phyloP scores from a whole-genome alignment of 2,797 vertebrate genomes.

The Chromobotia macracanthus region DNA sequence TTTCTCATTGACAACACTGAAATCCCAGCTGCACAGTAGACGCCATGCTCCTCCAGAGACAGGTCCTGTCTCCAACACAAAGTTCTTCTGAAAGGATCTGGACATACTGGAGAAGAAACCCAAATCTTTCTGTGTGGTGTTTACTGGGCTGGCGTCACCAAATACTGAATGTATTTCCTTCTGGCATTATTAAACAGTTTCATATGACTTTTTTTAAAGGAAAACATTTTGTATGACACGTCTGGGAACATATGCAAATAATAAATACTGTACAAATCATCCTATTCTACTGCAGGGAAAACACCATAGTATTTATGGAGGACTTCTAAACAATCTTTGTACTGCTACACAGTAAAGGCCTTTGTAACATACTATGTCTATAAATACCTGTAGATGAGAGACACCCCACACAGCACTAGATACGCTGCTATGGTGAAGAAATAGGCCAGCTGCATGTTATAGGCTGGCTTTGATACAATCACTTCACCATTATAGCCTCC shows the following conservation, averaged over 20 bases:
- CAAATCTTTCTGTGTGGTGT: background rate
- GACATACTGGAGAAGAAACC: slow-evolving; percentile 80
- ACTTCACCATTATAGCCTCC: slow-evolving; percentile 86
- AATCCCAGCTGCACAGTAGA: slow-evolving; percentile 93
- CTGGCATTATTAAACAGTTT: background rate
- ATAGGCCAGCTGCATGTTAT: slow-evolving; percentile 92
- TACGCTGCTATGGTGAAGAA: slow-evolving; percentile 89
- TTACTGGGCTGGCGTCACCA: no score
- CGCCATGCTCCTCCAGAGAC: slow-evolving; percentile 80
- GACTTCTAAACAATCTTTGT: no score
- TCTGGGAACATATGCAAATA: no score
- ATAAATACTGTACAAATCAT: no score
- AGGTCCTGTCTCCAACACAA: slow-evolving; percentile 68
- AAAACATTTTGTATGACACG: no score
- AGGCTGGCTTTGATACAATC: slow-evolving; percentile 63
- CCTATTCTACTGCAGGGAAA: no score
- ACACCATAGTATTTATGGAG: no score
- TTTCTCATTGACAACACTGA: slow-evolving; percentile 84
- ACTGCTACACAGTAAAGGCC: background rate
- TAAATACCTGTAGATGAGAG: slow-evolving; percentile 86
- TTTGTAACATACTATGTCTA: background rate
- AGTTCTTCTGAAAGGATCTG: slow-evolving; percentile 84
- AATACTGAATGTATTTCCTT: background rate
- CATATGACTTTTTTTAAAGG: no score
- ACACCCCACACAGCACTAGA: slow-evolving; percentile 85